phyloP scores from a whole-genome alignment of 2,113 vertebrate species.

The Lycocorax pyrrhopterus region DNA sequence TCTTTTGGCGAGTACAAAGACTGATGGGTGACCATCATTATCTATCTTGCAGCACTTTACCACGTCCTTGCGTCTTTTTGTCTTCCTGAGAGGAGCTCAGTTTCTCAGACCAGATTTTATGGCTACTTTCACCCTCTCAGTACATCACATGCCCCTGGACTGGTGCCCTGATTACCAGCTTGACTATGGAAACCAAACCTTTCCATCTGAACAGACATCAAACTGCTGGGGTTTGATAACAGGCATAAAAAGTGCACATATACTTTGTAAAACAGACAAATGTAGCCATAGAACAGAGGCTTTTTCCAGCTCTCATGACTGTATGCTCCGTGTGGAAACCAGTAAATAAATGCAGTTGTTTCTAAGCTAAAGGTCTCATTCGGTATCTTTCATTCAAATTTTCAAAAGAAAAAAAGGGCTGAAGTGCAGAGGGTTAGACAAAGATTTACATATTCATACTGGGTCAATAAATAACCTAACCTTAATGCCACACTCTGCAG shows the following conservation, averaged over 20 bases:
- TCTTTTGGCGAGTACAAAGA: background rate
- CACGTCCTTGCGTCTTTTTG: background rate
- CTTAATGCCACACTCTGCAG: background rate
- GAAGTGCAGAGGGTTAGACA: background rate
- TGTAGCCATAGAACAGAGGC: background rate
- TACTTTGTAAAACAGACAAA: background rate
- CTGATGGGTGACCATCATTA: slow-evolving; percentile 36
- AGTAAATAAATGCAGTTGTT: background rate
- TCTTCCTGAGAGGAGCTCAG: background rate
- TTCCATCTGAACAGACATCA: background rate
- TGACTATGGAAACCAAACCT: background rate
- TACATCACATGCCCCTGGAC: background rate
- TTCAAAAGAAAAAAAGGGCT: background rate
- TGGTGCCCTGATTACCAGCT: background rate
- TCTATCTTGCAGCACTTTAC: background rate
- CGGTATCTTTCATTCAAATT: background rate
- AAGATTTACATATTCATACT: background rate
- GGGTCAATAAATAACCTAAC: background rate
- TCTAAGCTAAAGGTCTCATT: background rate
- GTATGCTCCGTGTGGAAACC: background rate
- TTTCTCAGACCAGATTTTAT: background rate
- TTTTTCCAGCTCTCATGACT: background rate
- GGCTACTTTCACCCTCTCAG: background rate
- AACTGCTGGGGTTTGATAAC: background rate
- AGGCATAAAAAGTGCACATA: background rate